Conservation (phyloP, 1,140 invertebrate genomes). For the Plutomurus gul region DNA sequence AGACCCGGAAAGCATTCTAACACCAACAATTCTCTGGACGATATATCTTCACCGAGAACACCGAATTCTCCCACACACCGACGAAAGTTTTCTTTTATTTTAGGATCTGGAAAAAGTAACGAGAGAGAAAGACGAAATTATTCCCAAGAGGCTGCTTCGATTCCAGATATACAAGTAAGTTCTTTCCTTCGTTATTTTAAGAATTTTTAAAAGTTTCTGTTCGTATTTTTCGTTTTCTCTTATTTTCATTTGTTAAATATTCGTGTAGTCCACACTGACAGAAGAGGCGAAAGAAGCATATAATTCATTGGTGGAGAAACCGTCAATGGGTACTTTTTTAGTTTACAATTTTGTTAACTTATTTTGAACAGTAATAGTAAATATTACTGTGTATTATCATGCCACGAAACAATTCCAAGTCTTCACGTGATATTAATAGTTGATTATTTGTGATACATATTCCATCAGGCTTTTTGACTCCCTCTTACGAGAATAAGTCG, state of each 20-base stretch:
- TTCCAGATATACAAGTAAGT: conserved; percentile 82
- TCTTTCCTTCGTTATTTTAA: not conserved
- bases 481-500: conserved; percentile 51
- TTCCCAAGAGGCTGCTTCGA: conserved; percentile 84
- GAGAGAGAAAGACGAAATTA: conserved; percentile 78
- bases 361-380: not conserved
- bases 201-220: conserved; percentile 54
- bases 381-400: too few relatives aligned
- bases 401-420: too few relatives aligned
- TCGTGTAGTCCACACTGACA: conserved; percentile 60
- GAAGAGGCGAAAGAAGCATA: conserved; percentile 82
- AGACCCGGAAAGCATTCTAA: conserved; percentile 56
- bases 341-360: conserved; percentile 34
- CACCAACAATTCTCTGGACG: conserved; percentile 58
- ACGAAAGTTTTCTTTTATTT: conserved; percentile 84
- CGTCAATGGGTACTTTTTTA: conserved; percentile 54
- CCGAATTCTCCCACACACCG: conserved; percentile 77
- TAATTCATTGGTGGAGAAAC: conserved; percentile 83
- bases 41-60: conserved; percentile 66
- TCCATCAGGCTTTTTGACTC: conserved; percentile 50
- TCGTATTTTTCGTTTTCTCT: conserved; percentile 53
- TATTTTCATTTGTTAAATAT: conserved; percentile 49
- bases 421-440: not conserved
- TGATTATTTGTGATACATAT: too few relatives aligned
- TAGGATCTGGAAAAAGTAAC: conserved; percentile 62